Conservation (phyloP, 2,888 invertebrate genomes). For the Metacarcinus magister region DNA sequence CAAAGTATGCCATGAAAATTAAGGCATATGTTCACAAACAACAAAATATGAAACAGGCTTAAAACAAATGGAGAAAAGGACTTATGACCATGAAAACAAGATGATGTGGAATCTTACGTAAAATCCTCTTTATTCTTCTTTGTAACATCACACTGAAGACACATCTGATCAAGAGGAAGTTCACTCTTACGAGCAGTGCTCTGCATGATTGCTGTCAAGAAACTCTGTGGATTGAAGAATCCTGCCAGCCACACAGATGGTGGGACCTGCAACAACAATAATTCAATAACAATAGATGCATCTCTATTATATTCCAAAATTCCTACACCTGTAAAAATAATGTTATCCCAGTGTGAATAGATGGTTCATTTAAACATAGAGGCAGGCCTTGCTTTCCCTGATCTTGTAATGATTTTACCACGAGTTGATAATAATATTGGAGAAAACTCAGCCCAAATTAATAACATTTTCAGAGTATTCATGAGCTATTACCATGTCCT, state of each 20-base stretch:
- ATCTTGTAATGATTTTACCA: no score
- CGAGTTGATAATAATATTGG: no score
- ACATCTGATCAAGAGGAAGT: constrained; percentile 98
- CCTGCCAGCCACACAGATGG: constrained; percentile 97
- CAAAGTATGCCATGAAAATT: not conserved
- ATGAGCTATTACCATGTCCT: no score
- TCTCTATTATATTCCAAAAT: not conserved
- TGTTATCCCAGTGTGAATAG: not conserved
- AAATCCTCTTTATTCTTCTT: constrained; percentile 98
- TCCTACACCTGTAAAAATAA: not conserved
- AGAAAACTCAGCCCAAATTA: no score
- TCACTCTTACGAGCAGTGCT: constrained; percentile 97
- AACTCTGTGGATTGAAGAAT: constrained; percentile 98
- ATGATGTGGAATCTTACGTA: constrained; percentile 87
- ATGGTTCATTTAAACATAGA: no score
- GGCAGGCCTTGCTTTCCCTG: no score
- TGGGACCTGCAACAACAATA: constrained; percentile 88
- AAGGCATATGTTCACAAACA: not conserved
- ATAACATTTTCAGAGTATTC: no score
- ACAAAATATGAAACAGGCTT: constrained; percentile 62
- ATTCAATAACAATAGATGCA: not conserved
- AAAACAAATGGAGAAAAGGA: not conserved
- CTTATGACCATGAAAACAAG: not conserved
- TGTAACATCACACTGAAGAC: constrained; percentile 97
- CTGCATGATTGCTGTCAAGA: constrained; percentile 98